phyloP scores from a whole-genome alignment of 2,888 invertebrate genomes.

The Bruchidius siliquastri region DNA sequence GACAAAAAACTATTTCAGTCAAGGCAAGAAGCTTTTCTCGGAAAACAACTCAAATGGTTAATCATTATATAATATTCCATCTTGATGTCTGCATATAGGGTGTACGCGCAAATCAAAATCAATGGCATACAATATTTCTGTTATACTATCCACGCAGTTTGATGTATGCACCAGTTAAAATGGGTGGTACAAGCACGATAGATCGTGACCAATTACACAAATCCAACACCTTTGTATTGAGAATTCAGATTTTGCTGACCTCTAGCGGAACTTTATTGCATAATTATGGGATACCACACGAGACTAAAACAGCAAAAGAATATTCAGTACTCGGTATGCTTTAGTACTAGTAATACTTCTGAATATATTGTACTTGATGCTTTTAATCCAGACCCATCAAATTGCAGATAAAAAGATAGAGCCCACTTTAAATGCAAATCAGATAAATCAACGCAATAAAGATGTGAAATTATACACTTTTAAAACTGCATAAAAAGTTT shows the following conservation, averaged over 20 bases:
- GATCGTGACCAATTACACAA: neutral
- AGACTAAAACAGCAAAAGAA: neutral
- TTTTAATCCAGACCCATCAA: no score
- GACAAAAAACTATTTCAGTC: no score
- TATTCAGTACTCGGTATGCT: neutral
- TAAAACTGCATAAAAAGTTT: no score
- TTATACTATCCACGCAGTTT: neutral
- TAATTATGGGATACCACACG: neutral
- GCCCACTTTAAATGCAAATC: no score
- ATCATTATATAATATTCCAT: neutral
- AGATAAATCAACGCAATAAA: no score
- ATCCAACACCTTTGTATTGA: neutral
- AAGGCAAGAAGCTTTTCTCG: no score
- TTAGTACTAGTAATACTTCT: no score
- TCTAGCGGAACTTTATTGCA: neutral
- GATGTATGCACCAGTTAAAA: neutral
- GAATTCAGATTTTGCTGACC: neutral
- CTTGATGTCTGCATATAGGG: neutral
- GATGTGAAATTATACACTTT: no score
- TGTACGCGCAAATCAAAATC: neutral
- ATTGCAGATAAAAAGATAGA: no score
- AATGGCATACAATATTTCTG: neutral
- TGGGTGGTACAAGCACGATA: neutral
- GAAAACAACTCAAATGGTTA: no score
- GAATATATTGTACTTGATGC: no score